Percentiles rank a stretch among this genome's conserved stretches.
These are phyloP conservation scores for Taphrorychus bicolor DNA, from an alignment of 2,888 invertebrate species.

Conservation along the genomic window DNA sequence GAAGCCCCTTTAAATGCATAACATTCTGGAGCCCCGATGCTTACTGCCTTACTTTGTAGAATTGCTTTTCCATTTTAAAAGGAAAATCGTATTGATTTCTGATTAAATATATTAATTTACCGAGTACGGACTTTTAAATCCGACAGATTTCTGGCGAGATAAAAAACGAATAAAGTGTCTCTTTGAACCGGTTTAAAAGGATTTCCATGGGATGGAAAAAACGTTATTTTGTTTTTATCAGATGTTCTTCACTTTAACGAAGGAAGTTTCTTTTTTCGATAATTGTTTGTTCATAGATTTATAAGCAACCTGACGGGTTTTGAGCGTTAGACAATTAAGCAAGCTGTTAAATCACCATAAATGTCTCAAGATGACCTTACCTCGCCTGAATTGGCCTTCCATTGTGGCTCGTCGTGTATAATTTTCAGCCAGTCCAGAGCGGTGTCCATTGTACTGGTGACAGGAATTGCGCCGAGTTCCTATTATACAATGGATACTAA, in stretches of 20 bases:
- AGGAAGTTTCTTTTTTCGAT: not conserved
- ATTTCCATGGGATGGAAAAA: slow-evolving; percentile 3
- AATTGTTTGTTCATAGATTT: not conserved
- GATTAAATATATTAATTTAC: slow-evolving; percentile 41
- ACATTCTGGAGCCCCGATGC: slow-evolving; percentile 52
- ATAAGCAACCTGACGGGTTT: not conserved
- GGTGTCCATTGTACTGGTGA: slow-evolving; percentile 55
- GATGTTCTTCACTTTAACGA: slow-evolving; percentile 2
- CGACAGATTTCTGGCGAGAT: slow-evolving; percentile 28
- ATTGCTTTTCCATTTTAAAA: slow-evolving; percentile 51
- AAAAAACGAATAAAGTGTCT: slow-evolving; percentile 25
- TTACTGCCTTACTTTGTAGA: slow-evolving; percentile 52
- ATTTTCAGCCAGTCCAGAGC: slow-evolving; percentile 52
- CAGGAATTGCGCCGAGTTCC: slow-evolving; percentile 57
- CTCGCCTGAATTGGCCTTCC: slow-evolving; percentile 55
- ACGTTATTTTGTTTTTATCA: slow-evolving; percentile 16
- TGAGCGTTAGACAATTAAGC: slow-evolving; percentile 1
- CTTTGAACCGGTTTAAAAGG: slow-evolving; percentile 18
- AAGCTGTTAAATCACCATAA: slow-evolving; percentile 4
- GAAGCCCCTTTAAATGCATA: slow-evolving; percentile 59
- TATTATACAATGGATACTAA: slow-evolving; percentile 57
- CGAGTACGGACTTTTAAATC: slow-evolving; percentile 34
- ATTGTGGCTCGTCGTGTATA: slow-evolving; percentile 57
- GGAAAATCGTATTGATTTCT: slow-evolving; percentile 38
- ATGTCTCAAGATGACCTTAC: slow-evolving; percentile 37